Base-by-base conservation (phyloP, 2,113 vertebrate species). In the Otolemur garnettii region DNA sequence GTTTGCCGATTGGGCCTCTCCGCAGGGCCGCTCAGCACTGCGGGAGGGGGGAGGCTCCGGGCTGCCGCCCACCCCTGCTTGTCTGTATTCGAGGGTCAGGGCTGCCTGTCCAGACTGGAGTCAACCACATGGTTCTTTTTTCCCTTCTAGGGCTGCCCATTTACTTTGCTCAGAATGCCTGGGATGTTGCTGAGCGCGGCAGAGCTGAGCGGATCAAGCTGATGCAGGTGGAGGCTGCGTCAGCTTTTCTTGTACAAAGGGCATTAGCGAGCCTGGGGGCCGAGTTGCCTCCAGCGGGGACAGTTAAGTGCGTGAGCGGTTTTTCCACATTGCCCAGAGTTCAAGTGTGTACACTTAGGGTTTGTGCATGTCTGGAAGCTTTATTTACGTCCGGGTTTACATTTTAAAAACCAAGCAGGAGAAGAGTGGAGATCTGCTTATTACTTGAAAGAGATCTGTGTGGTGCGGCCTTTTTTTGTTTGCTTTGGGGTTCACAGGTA, bases 161-260 rank as follows among this genome's bases (percentile, higher is more conserved):
- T 55, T 75, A 30, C 91, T 77, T 93, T 50, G 24, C n/a, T 75
- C 18, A 1, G 33, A 72, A 75, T 69, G 87, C 64, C 7, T 4
- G 7, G 38, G 38, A 22, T 75, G 42, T 98, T 94, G 93, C 94
- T 96, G 68, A 95, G 55, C n/a, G 9, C 68, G 68, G 68, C 79
- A 64, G 30, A 93, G 83, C 79, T 24, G 28, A 77, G 74, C 24
- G 38, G 95, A 96, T 98, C 88, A 85, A 79, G 91, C 78, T 95
- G 57, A 94, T 95, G 94, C 95, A 83, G 93, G 96, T 94, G 78
- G 91, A 15, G 84, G 96, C 97, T 95, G 53, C 82, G 28, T 98
- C 97, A 98, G 97, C 97, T 80, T 59, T 97, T 95, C 93, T 42
- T 60, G 33, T 60, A 95, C 94, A 92, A 77, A 96, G 66, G 33